Evolutionary conservation across 2,113 vertebrate species (phyloP).

Genomic region (Anoura caudifer): DNA sequence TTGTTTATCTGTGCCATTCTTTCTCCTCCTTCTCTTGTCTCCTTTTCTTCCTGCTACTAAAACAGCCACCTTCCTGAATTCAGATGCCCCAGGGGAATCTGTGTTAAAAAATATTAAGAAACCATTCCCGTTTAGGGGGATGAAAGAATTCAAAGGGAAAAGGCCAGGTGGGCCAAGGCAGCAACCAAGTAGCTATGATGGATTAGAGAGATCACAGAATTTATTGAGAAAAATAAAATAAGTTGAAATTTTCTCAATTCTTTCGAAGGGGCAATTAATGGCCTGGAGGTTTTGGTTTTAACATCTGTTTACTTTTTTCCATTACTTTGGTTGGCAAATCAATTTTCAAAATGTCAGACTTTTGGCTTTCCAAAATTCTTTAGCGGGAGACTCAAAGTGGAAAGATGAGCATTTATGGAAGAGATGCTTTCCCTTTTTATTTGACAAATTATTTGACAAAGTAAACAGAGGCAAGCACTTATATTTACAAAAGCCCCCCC

Average conservation of each 20-base stretch:
- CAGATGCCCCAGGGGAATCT: not conserved
- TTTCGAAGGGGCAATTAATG: not conserved
- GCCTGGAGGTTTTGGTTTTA: not conserved
- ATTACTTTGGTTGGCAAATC: not conserved
- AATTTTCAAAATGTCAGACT: not conserved
- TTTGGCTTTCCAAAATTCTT: not conserved
- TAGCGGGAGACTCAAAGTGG: not conserved
- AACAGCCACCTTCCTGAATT: not conserved
- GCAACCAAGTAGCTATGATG: not conserved
- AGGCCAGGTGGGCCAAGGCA: not conserved
- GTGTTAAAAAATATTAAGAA: not conserved
- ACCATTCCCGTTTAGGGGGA: not conserved
- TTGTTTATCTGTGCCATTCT: not conserved
- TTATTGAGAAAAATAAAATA: not conserved
- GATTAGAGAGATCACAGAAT: not conserved
- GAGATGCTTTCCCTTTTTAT: slow-evolving; percentile 6
- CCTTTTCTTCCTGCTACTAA: not conserved
- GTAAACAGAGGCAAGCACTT: not conserved
- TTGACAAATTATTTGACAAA: slow-evolving; percentile 4
- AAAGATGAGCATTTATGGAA: not conserved
- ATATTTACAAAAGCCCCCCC: not conserved
- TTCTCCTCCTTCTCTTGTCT: not conserved
- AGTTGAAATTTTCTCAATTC: not conserved
- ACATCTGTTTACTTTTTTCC: not conserved
- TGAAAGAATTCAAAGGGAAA: not conserved